Conservation (phyloP, 2,797 vertebrate species). For the Danio kyathit region DNA sequence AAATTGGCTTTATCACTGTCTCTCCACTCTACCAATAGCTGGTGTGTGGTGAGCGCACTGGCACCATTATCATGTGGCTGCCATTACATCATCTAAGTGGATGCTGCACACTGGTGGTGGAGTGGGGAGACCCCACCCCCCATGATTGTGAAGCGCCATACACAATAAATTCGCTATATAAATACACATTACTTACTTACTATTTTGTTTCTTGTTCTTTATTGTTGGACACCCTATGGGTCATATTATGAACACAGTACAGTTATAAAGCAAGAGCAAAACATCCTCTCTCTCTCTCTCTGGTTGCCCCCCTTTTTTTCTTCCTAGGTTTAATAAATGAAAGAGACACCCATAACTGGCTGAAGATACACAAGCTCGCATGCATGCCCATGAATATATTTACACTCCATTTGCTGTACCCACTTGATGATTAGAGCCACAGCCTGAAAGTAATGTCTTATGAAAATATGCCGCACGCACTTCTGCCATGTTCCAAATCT, state of each 20-base stretch:
- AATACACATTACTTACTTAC: too few relatives aligned
- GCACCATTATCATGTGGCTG: too few relatives aligned
- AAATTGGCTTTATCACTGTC: too few relatives aligned
- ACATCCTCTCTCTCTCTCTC: background rate
- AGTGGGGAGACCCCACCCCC: too few relatives aligned
- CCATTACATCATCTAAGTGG: too few relatives aligned
- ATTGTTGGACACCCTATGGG: background rate
- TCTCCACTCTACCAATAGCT: too few relatives aligned
- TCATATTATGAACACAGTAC: background rate
- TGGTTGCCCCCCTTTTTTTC: background rate
- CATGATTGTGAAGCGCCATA: too few relatives aligned
- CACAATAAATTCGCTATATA: too few relatives aligned
- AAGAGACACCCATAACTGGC: conserved; percentile 32
- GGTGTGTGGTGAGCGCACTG: too few relatives aligned
- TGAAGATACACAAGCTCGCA: conserved; percentile 32
- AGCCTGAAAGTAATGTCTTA: conserved; percentile 55
- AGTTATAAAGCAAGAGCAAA: background rate
- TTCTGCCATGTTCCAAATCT: conserved; percentile 51
- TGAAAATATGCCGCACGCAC: conserved; percentile 43
- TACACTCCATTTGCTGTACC: conserved; percentile 37
- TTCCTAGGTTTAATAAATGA: conserved; percentile 29
- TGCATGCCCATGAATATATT: conserved; percentile 50
- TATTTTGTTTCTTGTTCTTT: background rate
- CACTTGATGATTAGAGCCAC: conserved; percentile 54
- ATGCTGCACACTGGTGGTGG: too few relatives aligned